Base-by-base conservation (phyloP, 2,113 vertebrate species). In the Shinisaurus crocodilurus region DNA sequence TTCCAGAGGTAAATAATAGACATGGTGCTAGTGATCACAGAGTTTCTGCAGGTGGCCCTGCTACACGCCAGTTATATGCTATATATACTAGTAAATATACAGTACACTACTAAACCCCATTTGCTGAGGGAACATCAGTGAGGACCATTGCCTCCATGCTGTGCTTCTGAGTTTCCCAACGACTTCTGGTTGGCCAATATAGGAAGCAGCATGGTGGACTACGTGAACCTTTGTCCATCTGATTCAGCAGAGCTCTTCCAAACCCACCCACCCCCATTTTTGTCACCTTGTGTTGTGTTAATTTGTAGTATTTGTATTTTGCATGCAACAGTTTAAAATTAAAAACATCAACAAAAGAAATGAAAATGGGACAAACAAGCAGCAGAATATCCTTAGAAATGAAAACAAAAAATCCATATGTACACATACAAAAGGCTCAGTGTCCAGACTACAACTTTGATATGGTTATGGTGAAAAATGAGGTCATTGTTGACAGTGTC, bases 381-480 rank as follows among this genome's bases (percentile, higher is more conserved):
- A 57, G 13, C 12, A 0, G 34, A 15, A 88, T 60, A 20, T 16
- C 43, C 48, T 85, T 6, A 91, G 88, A 93, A 88, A 91, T 3
- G 6, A 67, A 63, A 23, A n/a, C 20, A 82, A 72, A 82, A 72
- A 10, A 74, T 74, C 69, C n/a, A 0, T 87, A 89, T 88, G 29
- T 65, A 81, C 34, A 29, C 32, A 70, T 70, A 50, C 37, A 81
- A 86, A 90, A 88, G 72, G 37, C 34, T 87, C 70, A 70, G 27
- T 54, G 57, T 90, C 70, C 43, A 8, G 85, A 67, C 83, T 86
- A 48, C 45, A 65, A 65, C 43, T 86, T 32, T 86, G n/a, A 81
- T 84, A 93, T 86, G 54, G 23, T 83, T 70, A 90, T 77, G 2
- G 67, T 82, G 87, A 90, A 89, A 7, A 91, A 92, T 23, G 40